Base-by-base conservation (phyloP, 2,888 invertebrate species). In the Caenorhabditis sinica region DNA sequence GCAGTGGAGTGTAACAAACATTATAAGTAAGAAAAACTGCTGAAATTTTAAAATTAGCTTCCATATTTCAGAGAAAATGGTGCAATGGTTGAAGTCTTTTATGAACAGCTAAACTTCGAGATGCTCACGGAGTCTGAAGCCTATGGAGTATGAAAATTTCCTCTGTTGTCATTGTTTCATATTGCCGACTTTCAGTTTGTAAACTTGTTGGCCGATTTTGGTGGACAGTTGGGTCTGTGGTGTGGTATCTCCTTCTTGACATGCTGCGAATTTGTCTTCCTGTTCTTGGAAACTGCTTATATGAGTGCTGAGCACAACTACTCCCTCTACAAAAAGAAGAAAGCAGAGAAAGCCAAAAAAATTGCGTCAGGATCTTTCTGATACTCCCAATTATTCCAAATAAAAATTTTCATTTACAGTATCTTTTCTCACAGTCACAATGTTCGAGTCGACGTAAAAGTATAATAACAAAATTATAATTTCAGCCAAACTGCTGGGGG, bases 21-120 rank as follows among this genome's bases (percentile, higher is more conserved):
- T 83, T 92, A 92, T 83, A 91, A 91, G 92, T 92, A 75, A 36
- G 72, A 28, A 36, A 56, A 49, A 20, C 23, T 8, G 6, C 8
- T 20, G 30, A 63, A 72, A 15, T 23, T 15, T 5, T 8, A 23
- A n/a, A 17, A 0, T 8, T 23, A 63, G 13, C 53, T 25, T 36
- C 2, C 1, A 74, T 6, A 33, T 73, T 90, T 69, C 73, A 92
- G 92, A 74, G 90, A 92, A 23, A 92, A 92, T 65, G 92, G 90
- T 0, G 92, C 92, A 4, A 92, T 92, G 91, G 88, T 92, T n/a
- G 92, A 92, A 89, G 92, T 92, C 0, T 92, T 92, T 68, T 92
- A 92, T 66, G 92, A 92, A 66, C 91, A 92, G 56, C 87, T 92
- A 36, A 92, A 92, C 71, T 92, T 90, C 71, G 92, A 92, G 85